Conservation (phyloP, 2,888 invertebrate species). For the Macroteleia sp. region DNA sequence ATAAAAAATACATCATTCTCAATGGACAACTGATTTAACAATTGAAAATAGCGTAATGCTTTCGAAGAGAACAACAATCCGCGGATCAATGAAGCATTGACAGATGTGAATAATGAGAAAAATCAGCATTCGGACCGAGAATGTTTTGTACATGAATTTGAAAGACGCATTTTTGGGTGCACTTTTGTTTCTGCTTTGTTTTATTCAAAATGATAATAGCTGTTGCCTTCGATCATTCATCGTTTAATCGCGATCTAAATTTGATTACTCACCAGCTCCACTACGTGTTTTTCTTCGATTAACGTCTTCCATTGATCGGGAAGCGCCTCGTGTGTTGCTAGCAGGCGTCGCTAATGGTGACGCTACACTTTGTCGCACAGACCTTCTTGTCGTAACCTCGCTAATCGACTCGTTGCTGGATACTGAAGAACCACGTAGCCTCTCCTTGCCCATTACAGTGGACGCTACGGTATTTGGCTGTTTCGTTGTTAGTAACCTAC, state of each 20-base stretch:
- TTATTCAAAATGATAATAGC: slow-evolving; percentile 14
- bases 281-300: slow-evolving; percentile 83
- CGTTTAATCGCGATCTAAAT: slow-evolving; percentile 56
- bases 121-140: slow-evolving; percentile 17
- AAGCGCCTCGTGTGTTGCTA: slow-evolving; percentile 82
- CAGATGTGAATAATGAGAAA: slow-evolving; percentile 32
- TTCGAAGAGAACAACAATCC: slow-evolving; percentile 24
- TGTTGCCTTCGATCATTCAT: slow-evolving; percentile 58
- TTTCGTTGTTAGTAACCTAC: slow-evolving; percentile 80
- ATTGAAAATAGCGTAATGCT: slow-evolving; percentile 10
- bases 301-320: slow-evolving; percentile 82
- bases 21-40: background rate
- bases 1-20: slow-evolving; percentile 35
- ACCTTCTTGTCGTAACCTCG: slow-evolving; percentile 80
- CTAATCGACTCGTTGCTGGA: slow-evolving; percentile 80
- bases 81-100: slow-evolving; percentile 18
- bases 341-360: slow-evolving; percentile 82
- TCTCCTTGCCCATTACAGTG: slow-evolving; percentile 77
- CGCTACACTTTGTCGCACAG: slow-evolving; percentile 81
- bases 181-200: slow-evolving; percentile 7
- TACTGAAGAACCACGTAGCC: slow-evolving; percentile 78
- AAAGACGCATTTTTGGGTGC: slow-evolving; percentile 51
- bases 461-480: slow-evolving; percentile 71
- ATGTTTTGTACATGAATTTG: slow-evolving; percentile 48
- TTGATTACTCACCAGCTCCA: slow-evolving; percentile 82